Percentiles rank a stretch among this genome's conserved stretches.
Conservation (phyloP, 1,140 invertebrate species). For the Coptotermes formosanus region DNA sequence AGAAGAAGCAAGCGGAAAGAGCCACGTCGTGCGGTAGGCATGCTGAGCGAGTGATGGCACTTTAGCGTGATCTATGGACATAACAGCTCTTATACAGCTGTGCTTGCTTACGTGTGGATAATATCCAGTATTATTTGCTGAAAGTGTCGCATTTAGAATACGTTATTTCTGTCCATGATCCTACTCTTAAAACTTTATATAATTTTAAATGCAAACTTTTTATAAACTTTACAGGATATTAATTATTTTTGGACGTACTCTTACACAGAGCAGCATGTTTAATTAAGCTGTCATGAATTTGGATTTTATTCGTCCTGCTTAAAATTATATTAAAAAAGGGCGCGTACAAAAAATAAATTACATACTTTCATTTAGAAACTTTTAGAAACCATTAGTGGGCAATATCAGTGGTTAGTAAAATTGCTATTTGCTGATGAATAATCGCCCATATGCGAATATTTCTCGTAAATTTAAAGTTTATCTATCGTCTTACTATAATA, state of each 20-base stretch:
- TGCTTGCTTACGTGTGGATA: neutral
- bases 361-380: too few species aligned
- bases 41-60: neutral
- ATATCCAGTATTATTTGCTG: neutral
- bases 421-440: too few species aligned
- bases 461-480: too few species aligned
- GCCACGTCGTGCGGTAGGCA: neutral
- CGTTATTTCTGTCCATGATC: neutral
- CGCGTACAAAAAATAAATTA: too few species aligned
- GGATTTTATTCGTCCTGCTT: too few species aligned
- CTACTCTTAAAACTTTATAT: neutral
- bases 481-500: too few species aligned
- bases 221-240: neutral
- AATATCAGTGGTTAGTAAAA: too few species aligned
- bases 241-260: neutral
- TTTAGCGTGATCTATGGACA: neutral
- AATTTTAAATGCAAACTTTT: neutral
- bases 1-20: neutral
- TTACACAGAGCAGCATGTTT: too few species aligned
- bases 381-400: too few species aligned
- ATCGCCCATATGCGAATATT: too few species aligned
- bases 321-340: too few species aligned
- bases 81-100: neutral
- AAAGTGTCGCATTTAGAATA: neutral
- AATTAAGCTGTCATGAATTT: too few species aligned